Evolutionary conservation across 1,140 invertebrate genomes (phyloP).

Genomic region (Drosophila orena): DNA sequence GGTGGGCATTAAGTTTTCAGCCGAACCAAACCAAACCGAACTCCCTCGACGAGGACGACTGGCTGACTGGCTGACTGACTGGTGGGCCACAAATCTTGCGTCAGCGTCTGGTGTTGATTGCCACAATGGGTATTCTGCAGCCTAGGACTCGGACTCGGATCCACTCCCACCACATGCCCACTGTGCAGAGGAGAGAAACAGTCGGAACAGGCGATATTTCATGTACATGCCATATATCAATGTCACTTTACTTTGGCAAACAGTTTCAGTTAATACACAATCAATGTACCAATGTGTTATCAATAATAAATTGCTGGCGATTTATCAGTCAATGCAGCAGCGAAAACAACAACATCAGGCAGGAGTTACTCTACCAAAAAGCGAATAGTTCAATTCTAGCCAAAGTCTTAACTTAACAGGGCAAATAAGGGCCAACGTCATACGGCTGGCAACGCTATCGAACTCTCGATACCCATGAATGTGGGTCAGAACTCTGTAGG

Average conservation of each 20-base stretch:
- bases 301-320: slow-evolving; percentile 82
- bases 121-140: slow-evolving; percentile 68
- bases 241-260: slow-evolving; percentile 84
- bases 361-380: slow-evolving; percentile 18
- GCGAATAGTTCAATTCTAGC: slow-evolving; percentile 22
- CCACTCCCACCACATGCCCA: slow-evolving; percentile 23
- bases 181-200: slow-evolving; percentile 39
- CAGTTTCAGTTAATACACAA: slow-evolving; percentile 84
- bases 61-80: slow-evolving; percentile 43
- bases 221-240: slow-evolving; percentile 82
- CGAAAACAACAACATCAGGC: slow-evolving; percentile 26
- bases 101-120: slow-evolving; percentile 78
- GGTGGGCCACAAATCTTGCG: slow-evolving; percentile 70
- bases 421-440: background rate
- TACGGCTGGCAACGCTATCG: background rate
- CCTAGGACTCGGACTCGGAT: slow-evolving; percentile 30
- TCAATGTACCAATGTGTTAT: slow-evolving; percentile 84
- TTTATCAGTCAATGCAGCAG: slow-evolving; percentile 77
- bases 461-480: background rate
- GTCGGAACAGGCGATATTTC: slow-evolving; percentile 79
- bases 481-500: too few relatives aligned
- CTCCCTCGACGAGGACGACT: slow-evolving; percentile 13
- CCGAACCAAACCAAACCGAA: slow-evolving; percentile 28
- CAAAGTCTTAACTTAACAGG: slow-evolving; percentile 72
- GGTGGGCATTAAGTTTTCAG: slow-evolving; percentile 60